Base-by-base conservation (phyloP, 2,113 vertebrate species). In the Clarias gariepinus region DNA sequence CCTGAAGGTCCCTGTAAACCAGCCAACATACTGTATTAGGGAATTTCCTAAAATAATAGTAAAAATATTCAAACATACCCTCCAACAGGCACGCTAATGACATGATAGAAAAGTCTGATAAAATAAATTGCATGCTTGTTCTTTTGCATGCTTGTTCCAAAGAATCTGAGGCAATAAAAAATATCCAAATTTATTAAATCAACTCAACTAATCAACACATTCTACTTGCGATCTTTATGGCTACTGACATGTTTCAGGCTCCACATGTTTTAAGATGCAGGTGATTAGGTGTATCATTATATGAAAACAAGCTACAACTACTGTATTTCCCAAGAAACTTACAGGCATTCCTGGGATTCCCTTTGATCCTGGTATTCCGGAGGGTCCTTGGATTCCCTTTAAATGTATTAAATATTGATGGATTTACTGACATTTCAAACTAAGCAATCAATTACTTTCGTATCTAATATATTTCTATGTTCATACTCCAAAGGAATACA, bases 361-460 rank as follows among this genome's bases (percentile, higher is more conserved):
- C 95, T 99, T 99, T 90, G 94, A 91, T 90, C 98, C 98, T 83
- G 96, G 95, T 86, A 96, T 94, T 88, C 98, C 98, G 0, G 97
- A 97, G 88, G 94, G 94, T 88, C 98, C 98, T 79, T 95, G 96
- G 90, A 97, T 91, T 86, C 98, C 98, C 98, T 99, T 69, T 88
- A 90, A 92, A 95, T 66, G 90, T 92, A 55, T 88, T 86, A 78
- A 68, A n/a, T 41, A 10, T 84, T 84, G 11, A 84, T 8, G 0
- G 0, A 4, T 83, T 86, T 85, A 84, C 63, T n/a, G 63, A 90
- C 15, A 77, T 60, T 82, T 52, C 71, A 61, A 79, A 36, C n/a
- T 57, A 18, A 55, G 53, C n/a, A 53, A 53, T 66, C n/a, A 3
- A 66, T 55, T 36, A 52, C 11, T 77, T 83, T 61, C n/a, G 15